These are phyloP conservation scores for Cassiopea xamachana DNA, from an alignment of 30 jellyfish, hydroid and myxozoan genomes.

Conservation along the genomic window DNA sequence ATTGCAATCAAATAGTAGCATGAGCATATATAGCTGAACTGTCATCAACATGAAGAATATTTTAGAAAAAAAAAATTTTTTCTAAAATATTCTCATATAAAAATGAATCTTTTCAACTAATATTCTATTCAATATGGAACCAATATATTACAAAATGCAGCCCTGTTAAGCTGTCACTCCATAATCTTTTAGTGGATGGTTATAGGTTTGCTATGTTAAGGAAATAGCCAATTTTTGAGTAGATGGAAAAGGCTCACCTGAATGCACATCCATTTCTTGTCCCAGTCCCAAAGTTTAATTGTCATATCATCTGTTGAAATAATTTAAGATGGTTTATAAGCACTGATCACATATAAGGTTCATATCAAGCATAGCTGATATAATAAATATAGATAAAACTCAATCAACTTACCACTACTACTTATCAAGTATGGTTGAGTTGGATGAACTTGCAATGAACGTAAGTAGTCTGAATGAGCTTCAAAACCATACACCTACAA, in stretches of 20 bases:
- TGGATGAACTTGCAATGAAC: conserved; percentile 98
- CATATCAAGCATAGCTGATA: neutral
- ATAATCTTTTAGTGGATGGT: too few species aligned
- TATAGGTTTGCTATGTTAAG: too few species aligned
- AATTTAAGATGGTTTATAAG: neutral
- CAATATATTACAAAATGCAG: too few species aligned
- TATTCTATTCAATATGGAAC: too few species aligned
- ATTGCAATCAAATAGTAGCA: too few species aligned
- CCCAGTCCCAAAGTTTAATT: conserved; percentile 99
- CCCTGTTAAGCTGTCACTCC: too few species aligned
- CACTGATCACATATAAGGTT: neutral
- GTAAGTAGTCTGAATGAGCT: conserved; percentile 98
- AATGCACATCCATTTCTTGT: conserved; percentile 96
- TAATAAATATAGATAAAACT: neutral
- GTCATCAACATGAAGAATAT: too few species aligned
- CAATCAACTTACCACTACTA: conserved; percentile 84
- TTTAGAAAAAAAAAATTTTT: too few species aligned
- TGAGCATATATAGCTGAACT: too few species aligned
- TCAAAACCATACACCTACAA: conserved; percentile 96
- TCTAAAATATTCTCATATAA: too few species aligned
- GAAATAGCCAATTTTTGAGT: neutral
- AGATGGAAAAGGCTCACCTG: conserved; percentile 83
- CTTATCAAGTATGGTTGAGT: conserved; percentile 92
- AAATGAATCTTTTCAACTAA: too few species aligned
- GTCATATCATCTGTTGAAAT: conserved; percentile 95